Evolutionary conservation across 2,888 invertebrate species (phyloP), one percentile per base, ranked within the genome.

Genomic region (Cremastobaeus sp.): DNA sequence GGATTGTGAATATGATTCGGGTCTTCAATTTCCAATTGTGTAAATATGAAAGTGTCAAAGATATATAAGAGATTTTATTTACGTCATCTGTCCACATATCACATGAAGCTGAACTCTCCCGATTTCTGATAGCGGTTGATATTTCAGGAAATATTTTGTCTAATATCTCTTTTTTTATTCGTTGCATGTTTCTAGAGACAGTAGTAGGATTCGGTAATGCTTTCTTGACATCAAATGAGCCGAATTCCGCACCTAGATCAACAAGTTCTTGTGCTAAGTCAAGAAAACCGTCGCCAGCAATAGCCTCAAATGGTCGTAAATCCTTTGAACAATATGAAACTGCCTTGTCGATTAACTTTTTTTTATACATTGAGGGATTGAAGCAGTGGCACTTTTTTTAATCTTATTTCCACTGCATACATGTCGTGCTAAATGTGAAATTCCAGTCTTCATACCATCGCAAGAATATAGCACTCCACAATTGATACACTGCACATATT

Each of bases 21-120:
- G 55, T 39, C 17, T 4, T 8, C 0, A 8, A 43, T 20, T n/a
- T n/a, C n/a, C n/a, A n/a, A n/a, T n/a, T n/a, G n/a, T n/a, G n/a
- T n/a, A n/a, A n/a, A 9, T 57, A 57, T 9, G 43, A 17, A 1
- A 57, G 12, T 4, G 57, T 43, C 2, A 43, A 9, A 14, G 57
- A 43, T 9, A 57, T 9, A 43, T 43, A 43, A 17, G 11, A n/a
- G 9, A 9, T 8, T 20, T 57, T 57, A n/a, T 20, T 28, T 6
- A 6, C 11, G 20, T 55, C 39, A 8, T 28, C 39, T 8, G 39
- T 41, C 39, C 41, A 55, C 55, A 55, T 55, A 18, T 55, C 55
- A 28, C 30, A 12, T 25, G 54, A 37, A 8, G 15, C 21, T 1
- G 25, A 39, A 5, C n/a, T n/a, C n/a, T n/a, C n/a, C n/a, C n/a